Evolutionary conservation across 2,113 vertebrate genomes (phyloP), one percentile per base, ranked within the genome.

Genomic region (Antechinus flavipes): DNA sequence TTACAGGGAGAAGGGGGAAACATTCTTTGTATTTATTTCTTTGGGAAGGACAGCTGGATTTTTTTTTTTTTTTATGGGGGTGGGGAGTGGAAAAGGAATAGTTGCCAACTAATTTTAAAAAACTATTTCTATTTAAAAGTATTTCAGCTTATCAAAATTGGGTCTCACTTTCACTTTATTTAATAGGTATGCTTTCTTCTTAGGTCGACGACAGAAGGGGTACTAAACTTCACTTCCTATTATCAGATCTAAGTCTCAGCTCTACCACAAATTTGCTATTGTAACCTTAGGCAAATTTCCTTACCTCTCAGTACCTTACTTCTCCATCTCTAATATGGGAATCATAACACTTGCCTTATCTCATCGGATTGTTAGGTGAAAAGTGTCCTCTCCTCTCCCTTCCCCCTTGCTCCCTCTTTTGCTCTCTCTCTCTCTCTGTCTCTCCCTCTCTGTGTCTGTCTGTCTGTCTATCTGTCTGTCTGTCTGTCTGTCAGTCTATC

Each of bases 1-100:
- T 97, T 97, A 90, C 95, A 25, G 0, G 24, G 90, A 93, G 27
- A 89, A 94, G 89, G 27, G 11, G 0, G 91, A 97, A 94, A 26
- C 24, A 5, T 54, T 61, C 26, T 76, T 55, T 61, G 42, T 4
- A 94, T 47, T 16, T 24, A 3, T 91, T 94, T 96, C 96, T 93
- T 84, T 84, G 94, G 0, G 0, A 90, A 23, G 0, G 0, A 76
- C 14, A 2, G 47, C 84, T 89, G 96, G 58, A 30, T 16, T 24
- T 91, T 84, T 1, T 0, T 94, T 49, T 49, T 49, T 49, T 49
- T 49, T 49, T 5, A 8, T 84, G 26, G 68, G 16, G n/a, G 35
- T 16, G 68, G 30, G 35, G 30, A 16, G 30, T 19, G n/a, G 68
- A 6, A 8, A 19, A 14, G 6, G 16, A 19, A 42, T 42, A 23